Evolutionary conservation across 2,113 vertebrate species (phyloP).

Genomic region (Pao palembangensis): DNA sequence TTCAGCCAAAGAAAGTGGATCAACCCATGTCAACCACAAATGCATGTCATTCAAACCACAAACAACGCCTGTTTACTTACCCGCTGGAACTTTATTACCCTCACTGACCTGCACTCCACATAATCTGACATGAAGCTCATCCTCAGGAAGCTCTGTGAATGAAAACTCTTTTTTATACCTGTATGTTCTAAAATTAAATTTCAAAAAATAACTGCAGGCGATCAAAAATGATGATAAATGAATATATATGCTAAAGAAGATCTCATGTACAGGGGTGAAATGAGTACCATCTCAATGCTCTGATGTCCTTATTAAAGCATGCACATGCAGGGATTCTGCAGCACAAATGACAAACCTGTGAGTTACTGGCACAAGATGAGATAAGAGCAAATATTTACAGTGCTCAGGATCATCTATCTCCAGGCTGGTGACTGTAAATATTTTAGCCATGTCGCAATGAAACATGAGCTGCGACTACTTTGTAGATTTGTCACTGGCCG

Average conservation of each 20-base stretch:
- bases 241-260: too few species aligned
- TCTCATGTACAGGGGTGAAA: background rate
- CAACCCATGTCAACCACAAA: too few species aligned
- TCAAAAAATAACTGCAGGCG: too few species aligned
- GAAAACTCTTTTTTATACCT: background rate
- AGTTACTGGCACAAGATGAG: conserved; percentile 52
- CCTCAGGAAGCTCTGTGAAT: background rate
- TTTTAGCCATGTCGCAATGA: conserved; percentile 51
- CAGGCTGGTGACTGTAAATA: conserved; percentile 49
- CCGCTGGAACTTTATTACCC: too few species aligned
- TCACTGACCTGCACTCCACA: too few species aligned
- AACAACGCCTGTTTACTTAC: too few species aligned
- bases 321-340: background rate
- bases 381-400: conserved; percentile 29
- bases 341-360: conserved; percentile 30
- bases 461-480: conserved; percentile 36
- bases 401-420: background rate
- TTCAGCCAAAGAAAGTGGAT: too few species aligned
- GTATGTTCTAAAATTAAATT: background rate
- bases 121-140: too few species aligned
- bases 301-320: conserved; percentile 16
- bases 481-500: conserved; percentile 32
- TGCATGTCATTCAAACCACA: too few species aligned
- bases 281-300: background rate
- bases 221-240: too few species aligned